Percentiles rank a stretch among this genome's conserved stretches.
Conservation (phyloP, 2,113 vertebrate genomes). For the Xiphophorus couchianus region DNA sequence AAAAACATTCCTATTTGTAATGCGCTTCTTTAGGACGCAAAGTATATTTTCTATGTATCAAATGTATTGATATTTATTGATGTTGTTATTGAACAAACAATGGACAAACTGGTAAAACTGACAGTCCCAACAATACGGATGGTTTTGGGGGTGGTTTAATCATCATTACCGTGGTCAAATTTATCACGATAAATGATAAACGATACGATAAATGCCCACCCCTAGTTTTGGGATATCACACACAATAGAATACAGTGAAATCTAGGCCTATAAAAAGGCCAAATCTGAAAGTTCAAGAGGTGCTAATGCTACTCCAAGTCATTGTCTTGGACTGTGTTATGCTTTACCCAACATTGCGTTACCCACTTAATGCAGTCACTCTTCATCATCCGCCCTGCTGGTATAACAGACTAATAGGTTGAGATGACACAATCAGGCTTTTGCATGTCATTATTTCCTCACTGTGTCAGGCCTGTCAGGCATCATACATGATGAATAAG, state of each 20-base stretch:
- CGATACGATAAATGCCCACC: too few relatives aligned
- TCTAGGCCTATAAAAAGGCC: not conserved
- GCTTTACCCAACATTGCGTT: conserved; percentile 3
- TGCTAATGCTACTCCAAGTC: too few relatives aligned
- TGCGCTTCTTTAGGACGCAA: too few relatives aligned
- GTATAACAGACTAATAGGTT: conserved; percentile 30
- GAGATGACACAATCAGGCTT: conserved; percentile 27
- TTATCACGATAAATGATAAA: too few relatives aligned
- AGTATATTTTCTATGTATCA: too few relatives aligned
- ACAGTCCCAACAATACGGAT: too few relatives aligned
- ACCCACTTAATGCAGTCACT: conserved; percentile 2
- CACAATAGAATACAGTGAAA: not conserved
- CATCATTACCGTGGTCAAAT: too few relatives aligned
- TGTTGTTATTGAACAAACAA: too few relatives aligned
- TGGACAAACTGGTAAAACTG: too few relatives aligned
- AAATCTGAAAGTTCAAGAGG: not conserved
- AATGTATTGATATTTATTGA: too few relatives aligned
- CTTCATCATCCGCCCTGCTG: conserved; percentile 3
- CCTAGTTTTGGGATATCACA: not conserved
- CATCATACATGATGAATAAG: conserved; percentile 40
- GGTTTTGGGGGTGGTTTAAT: too few relatives aligned
- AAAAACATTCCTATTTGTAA: too few relatives aligned
- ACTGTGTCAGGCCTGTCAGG: conserved; percentile 25
- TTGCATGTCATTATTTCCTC: conserved; percentile 41
- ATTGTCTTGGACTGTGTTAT: not conserved